Percentiles rank a stretch among this genome's conserved stretches.
phyloP scores from a whole-genome alignment of 2,797 vertebrate species.

The Ptychobarbus kaznakovi region DNA sequence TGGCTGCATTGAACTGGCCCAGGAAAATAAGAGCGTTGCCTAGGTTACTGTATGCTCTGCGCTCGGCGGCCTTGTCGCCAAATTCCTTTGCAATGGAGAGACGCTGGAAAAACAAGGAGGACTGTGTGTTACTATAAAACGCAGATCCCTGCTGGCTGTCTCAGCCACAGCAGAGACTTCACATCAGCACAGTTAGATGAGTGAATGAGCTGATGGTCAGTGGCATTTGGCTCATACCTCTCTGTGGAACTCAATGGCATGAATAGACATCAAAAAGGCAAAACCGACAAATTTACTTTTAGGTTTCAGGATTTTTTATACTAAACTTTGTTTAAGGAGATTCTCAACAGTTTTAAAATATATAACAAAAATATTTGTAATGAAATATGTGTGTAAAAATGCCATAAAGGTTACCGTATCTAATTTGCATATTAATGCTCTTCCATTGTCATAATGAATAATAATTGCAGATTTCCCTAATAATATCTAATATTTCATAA shows the following conservation, averaged over 20 bases:
- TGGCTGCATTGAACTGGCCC: slow-evolving; percentile 90
- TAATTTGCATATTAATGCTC: too few relatives aligned
- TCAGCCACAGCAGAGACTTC: not conserved
- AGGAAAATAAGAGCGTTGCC: slow-evolving; percentile 96
- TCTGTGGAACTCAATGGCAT: slow-evolving; percentile 84
- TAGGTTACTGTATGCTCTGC: slow-evolving; percentile 95
- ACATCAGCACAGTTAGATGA: not conserved
- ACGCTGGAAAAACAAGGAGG: slow-evolving; percentile 76
- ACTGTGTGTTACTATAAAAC: slow-evolving; percentile 26
- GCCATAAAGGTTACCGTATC: too few relatives aligned
- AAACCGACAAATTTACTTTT: too few relatives aligned
- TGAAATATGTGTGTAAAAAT: too few relatives aligned
- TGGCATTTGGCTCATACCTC: slow-evolving; percentile 81
- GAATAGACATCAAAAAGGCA: too few relatives aligned
- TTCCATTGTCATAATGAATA: too few relatives aligned
- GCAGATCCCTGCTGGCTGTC: not conserved
- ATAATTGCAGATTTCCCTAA: too few relatives aligned
- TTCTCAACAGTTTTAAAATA: too few relatives aligned
- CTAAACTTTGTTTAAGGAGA: too few relatives aligned
- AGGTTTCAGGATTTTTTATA: too few relatives aligned
- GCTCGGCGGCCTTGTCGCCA: slow-evolving; percentile 94
- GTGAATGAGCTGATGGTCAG: not conserved
- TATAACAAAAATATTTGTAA: too few relatives aligned
- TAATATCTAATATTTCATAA: too few relatives aligned
- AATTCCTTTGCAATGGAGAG: slow-evolving; percentile 98